phyloP scores from a whole-genome alignment of 2,888 invertebrate species.

The Diloba caeruleocephala region DNA sequence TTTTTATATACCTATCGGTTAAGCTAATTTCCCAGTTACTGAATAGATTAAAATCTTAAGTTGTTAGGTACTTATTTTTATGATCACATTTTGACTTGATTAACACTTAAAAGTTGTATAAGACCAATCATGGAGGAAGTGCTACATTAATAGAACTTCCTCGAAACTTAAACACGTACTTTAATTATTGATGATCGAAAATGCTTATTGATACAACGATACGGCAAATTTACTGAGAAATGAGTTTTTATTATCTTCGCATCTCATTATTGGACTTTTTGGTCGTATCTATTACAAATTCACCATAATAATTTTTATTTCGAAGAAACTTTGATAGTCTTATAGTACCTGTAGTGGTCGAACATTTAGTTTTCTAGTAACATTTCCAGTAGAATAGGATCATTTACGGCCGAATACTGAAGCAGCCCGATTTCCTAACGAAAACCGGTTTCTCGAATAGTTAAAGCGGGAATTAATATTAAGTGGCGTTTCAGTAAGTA shows the following conservation, averaged over 20 bases:
- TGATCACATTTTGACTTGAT: constrained; percentile 18
- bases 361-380: too few relatives aligned
- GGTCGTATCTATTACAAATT: constrained; percentile 2
- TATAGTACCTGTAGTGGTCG: too few relatives aligned
- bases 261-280: constrained; percentile 10
- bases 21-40: too few relatives aligned
- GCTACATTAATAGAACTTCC: constrained; percentile 18
- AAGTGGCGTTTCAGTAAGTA: too few relatives aligned
- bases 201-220: constrained; percentile 1
- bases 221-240: constrained; percentile 27
- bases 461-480: too few relatives aligned
- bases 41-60: too few relatives aligned
- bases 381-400: too few relatives aligned
- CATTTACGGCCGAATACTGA: too few relatives aligned
- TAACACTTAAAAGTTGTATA: constrained; percentile 18
- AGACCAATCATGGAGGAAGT: constrained; percentile 40
- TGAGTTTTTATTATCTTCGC: constrained; percentile 22
- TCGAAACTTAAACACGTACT: constrained; percentile 8
- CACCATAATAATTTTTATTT: constrained; percentile 7
- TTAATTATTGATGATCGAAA: constrained; percentile 5
- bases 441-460: too few relatives aligned
- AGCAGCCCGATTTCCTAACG: too few relatives aligned
- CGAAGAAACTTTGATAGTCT: background rate
- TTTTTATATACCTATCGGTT: too few relatives aligned
- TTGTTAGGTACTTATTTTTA: too few relatives aligned